Evolutionary conservation across 92 coral and sea anemone genomes (phyloP).

Genomic region (Hydrozoanthus gracilis): DNA sequence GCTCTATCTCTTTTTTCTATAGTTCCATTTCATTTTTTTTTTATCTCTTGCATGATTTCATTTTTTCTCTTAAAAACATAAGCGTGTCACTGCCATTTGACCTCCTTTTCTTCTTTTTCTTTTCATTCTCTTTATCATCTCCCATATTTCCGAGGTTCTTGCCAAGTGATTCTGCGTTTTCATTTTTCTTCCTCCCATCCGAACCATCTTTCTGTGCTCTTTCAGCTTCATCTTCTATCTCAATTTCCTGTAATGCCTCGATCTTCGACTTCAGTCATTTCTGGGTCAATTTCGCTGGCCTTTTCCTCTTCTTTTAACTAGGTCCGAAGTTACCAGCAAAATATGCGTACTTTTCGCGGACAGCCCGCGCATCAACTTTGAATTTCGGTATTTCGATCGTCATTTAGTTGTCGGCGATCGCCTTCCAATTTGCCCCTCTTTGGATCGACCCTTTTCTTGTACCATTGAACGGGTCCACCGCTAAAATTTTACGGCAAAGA

Average conservation of each 20-base stretch:
- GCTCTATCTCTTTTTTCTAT: conserved; percentile 38
- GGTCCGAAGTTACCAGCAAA: conserved; percentile 52
- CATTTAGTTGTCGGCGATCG: conserved; percentile 42
- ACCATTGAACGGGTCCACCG: conserved; percentile 65
- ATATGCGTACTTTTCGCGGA: conserved; percentile 52
- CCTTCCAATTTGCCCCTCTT: conserved; percentile 69
- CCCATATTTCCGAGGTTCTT: conserved; percentile 20
- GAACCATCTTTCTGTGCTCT: conserved; percentile 32
- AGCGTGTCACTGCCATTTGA: conserved; percentile 46
- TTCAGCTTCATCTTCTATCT: conserved; percentile 56
- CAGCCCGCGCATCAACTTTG: conserved; percentile 60
- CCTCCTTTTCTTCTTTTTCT: conserved; percentile 9
- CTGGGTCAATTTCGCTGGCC: conserved; percentile 52
- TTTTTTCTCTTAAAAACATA: conserved; percentile 27
- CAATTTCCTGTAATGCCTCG: conserved; percentile 58
- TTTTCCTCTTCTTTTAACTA: conserved; percentile 54
- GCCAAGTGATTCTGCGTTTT: conserved; percentile 32
- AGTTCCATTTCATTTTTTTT: conserved; percentile 41
- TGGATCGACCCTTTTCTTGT: conserved; percentile 58
- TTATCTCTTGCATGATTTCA: conserved; percentile 24
- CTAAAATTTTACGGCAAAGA: conserved; percentile 58
- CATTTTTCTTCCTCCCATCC: conserved; percentile 26
- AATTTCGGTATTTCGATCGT: conserved; percentile 45
- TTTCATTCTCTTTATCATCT: conserved; percentile 45
- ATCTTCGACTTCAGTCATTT: conserved; percentile 55